These are phyloP conservation scores for Globodera ellingtonae DNA, from an alignment of 1,140 invertebrate species.

Conservation along the genomic window DNA sequence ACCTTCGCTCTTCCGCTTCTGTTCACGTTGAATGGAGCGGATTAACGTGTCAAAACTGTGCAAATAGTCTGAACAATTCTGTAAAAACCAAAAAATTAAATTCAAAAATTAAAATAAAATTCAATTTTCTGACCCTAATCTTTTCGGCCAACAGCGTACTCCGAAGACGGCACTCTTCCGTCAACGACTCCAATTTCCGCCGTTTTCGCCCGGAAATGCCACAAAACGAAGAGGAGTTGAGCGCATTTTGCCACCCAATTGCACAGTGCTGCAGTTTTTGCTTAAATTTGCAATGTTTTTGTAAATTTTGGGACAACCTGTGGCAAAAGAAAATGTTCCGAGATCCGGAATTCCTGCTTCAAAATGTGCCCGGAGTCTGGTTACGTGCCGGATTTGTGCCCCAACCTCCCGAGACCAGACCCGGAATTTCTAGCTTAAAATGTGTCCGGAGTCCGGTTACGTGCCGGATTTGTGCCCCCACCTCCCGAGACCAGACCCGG, in stretches of 20 bases:
- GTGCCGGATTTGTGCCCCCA: no score
- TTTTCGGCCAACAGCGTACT: constrained; percentile 27
- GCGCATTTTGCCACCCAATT: background rate
- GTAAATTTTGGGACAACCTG: no score
- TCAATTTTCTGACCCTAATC: constrained; percentile 20
- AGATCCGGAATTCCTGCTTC: no score
- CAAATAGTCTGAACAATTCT: constrained; percentile 36
- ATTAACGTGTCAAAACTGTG: constrained; percentile 27
- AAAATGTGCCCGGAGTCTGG: no score
- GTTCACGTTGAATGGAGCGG: constrained; percentile 23
- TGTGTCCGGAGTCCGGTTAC: no score
- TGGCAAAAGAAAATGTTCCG: no score
- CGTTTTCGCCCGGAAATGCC: background rate
- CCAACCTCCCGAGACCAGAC: no score
- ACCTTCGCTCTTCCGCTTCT: constrained; percentile 16
- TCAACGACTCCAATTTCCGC: constrained; percentile 22
- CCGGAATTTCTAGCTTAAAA: no score
- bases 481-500: no score
- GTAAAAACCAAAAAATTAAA: background rate
- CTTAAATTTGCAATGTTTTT: background rate
- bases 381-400: no score
- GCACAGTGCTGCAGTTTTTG: constrained; percentile 3
- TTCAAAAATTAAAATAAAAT: background rate
- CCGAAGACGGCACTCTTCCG: constrained; percentile 31
- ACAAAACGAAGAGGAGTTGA: background rate